Evolutionary conservation across 2,797 vertebrate genomes (phyloP).

Genomic region (Hypotaenidia philippensis): DNA sequence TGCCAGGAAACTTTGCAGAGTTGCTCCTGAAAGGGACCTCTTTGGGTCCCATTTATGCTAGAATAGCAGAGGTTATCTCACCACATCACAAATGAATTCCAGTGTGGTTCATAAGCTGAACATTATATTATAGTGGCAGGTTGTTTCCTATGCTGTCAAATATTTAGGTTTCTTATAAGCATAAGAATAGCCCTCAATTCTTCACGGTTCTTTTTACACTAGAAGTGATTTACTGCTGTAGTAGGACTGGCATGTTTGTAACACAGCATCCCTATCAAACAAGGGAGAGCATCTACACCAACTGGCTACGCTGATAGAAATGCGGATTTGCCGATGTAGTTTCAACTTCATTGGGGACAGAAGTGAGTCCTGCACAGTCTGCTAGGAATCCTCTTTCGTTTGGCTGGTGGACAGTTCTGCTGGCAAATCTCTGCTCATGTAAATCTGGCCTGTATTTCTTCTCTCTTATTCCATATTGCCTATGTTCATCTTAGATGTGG

Average conservation of each 20-base stretch:
- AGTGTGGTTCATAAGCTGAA: neutral
- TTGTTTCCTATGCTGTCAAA: conserved; percentile 54
- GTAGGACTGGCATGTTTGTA: neutral
- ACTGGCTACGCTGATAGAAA: neutral
- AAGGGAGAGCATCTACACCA: neutral
- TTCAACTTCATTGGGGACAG: neutral
- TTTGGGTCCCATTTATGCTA: neutral
- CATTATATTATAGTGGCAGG: neutral
- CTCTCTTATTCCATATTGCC: neutral
- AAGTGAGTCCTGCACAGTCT: neutral
- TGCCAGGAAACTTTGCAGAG: conserved; percentile 50
- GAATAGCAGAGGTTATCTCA: conserved; percentile 44
- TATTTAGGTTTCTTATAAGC: conserved; percentile 11
- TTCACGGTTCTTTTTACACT: neutral
- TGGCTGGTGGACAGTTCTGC: neutral
- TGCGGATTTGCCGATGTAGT: neutral
- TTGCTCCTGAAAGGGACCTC: neutral
- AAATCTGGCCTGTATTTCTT: neutral
- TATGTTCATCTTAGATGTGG: neutral
- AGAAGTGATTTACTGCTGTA: neutral
- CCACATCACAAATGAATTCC: neutral
- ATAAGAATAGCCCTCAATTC: neutral
- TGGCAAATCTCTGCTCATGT: neutral
- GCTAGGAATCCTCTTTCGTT: neutral
- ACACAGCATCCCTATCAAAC: neutral